Evolutionary conservation across 92 coral and sea anemone species (phyloP).

Genomic region (Zoanthus gigantus): DNA sequence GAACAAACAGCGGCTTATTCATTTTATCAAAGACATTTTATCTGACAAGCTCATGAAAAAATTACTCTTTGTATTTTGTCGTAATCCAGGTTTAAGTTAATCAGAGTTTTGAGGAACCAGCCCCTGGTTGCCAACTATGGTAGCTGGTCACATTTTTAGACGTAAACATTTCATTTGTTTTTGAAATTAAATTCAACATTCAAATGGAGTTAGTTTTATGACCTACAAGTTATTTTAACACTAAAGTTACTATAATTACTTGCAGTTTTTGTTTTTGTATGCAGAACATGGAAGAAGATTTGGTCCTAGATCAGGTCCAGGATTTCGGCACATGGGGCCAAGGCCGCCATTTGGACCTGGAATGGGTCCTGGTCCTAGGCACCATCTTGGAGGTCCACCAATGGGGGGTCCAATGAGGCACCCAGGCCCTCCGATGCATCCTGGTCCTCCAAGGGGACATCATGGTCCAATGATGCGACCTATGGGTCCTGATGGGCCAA

Average conservation of each 20-base stretch:
- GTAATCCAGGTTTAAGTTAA: too few species aligned
- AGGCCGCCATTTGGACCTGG: conserved; percentile 77
- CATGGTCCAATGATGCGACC: conserved; percentile 64
- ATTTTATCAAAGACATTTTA: too few species aligned
- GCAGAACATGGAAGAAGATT: conserved; percentile 88
- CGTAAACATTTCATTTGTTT: too few species aligned
- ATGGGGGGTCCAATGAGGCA: conserved; percentile 54
- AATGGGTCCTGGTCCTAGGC: conserved; percentile 73
- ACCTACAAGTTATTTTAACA: background rate
- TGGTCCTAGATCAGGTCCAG: conserved; percentile 66
- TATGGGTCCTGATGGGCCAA: conserved; percentile 63
- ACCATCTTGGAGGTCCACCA: conserved; percentile 73
- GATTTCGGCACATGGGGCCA: conserved; percentile 72
- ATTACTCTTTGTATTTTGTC: too few species aligned
- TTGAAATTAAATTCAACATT: too few species aligned
- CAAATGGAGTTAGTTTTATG: background rate
- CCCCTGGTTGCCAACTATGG: too few species aligned
- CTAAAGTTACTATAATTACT: too few species aligned
- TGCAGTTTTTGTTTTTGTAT: background rate
- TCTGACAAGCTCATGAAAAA: too few species aligned
- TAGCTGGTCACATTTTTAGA: too few species aligned
- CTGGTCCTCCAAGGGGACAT: conserved; percentile 67
- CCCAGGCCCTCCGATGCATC: conserved; percentile 71
- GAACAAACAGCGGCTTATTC: too few species aligned
- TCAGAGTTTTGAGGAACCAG: too few species aligned